Base-by-base conservation (phyloP, 2,888 invertebrate species). In the Drosophila acutilabella region DNA sequence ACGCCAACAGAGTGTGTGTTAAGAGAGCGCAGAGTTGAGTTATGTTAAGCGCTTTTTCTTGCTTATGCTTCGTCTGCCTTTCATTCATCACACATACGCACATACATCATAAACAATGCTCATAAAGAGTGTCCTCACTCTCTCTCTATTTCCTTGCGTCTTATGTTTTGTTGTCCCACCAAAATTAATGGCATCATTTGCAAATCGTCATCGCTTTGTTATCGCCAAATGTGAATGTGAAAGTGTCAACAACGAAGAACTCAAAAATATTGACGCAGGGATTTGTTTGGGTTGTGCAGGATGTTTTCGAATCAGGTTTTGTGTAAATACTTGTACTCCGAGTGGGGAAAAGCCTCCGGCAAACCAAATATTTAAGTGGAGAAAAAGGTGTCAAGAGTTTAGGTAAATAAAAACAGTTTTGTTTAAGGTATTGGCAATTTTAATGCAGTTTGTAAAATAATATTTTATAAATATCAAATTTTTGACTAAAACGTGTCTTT, bases 151-250 rank as follows among this genome's bases (percentile, higher is more conserved):
- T 57, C 11, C 2, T 33, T 41, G 52, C 58, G 61, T 41, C 33
- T 64, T 45, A 23, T 23, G 23, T 6, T 23, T 23, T 23, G 23
- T 30, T 30, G 30, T 30, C 30, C 23, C 61, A 44, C 52, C 13
- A 16, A 61, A 78, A 81, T 76, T 78, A 72, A 84, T 87, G 81
- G 68, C 73, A 82, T 87, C 70, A 74, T 87, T 83, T 87, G 75
- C 81, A 81, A 87, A 84, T 82, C 76, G 79, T 72, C 81, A 76
- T 59, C 30, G 62, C 68, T 65, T 71, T 65, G 52, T 76, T 78
- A 81, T 81, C 76, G 71, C 58, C 40, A 41, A 53, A 44, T 13
- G 36, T 11, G 36, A 36, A 48, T 23, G 23, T 51, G 38, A 61
- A 58, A 48, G 66, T 64, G 45, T 58, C 41, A 44, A 64, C 52